Evolutionary conservation across 2,888 invertebrate species (phyloP).

Genomic region (Blastobasis adustella): DNA sequence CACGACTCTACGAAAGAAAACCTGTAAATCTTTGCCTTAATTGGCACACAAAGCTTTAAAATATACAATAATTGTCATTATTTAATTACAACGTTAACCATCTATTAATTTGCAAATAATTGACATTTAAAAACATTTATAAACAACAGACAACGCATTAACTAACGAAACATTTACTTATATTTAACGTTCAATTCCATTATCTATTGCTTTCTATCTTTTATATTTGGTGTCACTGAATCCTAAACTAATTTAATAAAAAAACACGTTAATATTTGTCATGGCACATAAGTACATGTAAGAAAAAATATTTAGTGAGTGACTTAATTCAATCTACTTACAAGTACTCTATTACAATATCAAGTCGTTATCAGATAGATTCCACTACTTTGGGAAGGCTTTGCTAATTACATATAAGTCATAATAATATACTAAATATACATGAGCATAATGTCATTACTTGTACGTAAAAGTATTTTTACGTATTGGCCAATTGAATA

Average conservation of each 20-base stretch:
- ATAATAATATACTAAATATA: not conserved
- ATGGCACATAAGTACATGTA: too few relatives aligned
- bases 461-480: not conserved
- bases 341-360: not conserved
- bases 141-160: too few relatives aligned
- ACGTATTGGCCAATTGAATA: too few relatives aligned
- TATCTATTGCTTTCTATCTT: too few relatives aligned
- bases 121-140: conserved; percentile 15
- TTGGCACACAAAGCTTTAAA: not conserved
- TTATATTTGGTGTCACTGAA: too few relatives aligned
- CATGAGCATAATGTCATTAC: conserved; percentile 7
- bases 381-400: conserved; percentile 33
- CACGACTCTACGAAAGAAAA: too few relatives aligned
- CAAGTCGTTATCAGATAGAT: conserved; percentile 22
- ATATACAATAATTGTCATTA: not conserved
- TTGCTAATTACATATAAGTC: conserved; percentile 1
- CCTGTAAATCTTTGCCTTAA: not conserved
- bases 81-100: not conserved
- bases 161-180: too few relatives aligned
- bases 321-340: too few relatives aligned
- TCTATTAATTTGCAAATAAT: conserved; percentile 4
- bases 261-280: not conserved
- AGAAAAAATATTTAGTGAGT: too few relatives aligned
- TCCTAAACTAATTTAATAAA: too few relatives aligned
- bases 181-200: too few relatives aligned